phyloP scores from a whole-genome alignment of 2,113 vertebrate genomes.

The Alexandromys fortis region DNA sequence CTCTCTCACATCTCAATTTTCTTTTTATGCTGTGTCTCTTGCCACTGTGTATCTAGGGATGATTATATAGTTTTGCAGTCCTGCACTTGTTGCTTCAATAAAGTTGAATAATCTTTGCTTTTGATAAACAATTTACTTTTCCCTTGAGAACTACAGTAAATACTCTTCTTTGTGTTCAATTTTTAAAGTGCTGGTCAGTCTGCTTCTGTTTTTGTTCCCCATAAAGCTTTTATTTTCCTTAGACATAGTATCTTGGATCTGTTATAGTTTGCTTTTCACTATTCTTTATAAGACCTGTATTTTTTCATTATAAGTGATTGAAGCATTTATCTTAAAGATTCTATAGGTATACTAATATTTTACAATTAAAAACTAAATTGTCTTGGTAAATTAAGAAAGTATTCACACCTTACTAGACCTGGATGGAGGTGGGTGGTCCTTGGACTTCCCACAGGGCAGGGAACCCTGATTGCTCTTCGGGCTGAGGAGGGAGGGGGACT shows the following conservation, averaged over 20 bases:
- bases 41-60: background rate
- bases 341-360: background rate
- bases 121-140: constrained; percentile 26
- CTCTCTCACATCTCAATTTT: constrained; percentile 40
- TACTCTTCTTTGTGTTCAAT: background rate
- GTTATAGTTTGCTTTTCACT: background rate
- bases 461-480: no score
- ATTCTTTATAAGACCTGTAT: background rate
- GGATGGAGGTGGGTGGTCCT: no score
- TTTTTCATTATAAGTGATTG: background rate
- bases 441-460: no score
- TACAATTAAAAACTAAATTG: background rate
- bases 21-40: background rate
- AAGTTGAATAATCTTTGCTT: constrained; percentile 37
- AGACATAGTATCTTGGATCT: background rate
- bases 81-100: background rate
- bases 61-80: background rate
- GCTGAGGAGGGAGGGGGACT: no score
- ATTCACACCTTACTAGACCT: no score
- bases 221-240: constrained; percentile 29
- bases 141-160: background rate
- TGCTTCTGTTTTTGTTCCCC: background rate
- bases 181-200: background rate
- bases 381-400: background rate
- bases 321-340: background rate